Conservation (phyloP, 2,888 invertebrate species). For the Chrysomela aeneicollis region DNA sequence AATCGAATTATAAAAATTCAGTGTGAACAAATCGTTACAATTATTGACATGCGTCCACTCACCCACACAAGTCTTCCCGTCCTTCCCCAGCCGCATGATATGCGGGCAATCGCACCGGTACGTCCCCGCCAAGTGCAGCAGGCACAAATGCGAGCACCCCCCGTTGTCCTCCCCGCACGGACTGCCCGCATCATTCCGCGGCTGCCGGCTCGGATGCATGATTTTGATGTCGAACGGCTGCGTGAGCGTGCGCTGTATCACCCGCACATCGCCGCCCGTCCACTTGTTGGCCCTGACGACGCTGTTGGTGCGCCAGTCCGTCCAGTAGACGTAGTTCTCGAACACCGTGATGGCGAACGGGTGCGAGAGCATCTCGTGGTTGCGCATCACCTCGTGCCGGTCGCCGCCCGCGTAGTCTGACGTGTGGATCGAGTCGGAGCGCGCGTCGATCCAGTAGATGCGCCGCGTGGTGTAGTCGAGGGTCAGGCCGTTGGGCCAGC, state of each 20-base stretch:
- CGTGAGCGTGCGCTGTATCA: slow-evolving; percentile 82
- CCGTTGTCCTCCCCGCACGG: slow-evolving; percentile 78
- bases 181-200: slow-evolving; percentile 66
- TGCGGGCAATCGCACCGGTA: slow-evolving; percentile 86
- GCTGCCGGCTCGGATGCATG: slow-evolving; percentile 79
- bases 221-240: slow-evolving; percentile 93
- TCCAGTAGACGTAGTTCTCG: slow-evolving; percentile 91
- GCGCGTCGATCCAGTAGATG: slow-evolving; percentile 87
- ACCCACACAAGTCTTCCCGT: slow-evolving; percentile 74
- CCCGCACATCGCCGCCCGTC: slow-evolving; percentile 79
- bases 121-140: slow-evolving; percentile 71
- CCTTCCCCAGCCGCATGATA: slow-evolving; percentile 77
- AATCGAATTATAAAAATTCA: no score
- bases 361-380: slow-evolving; percentile 80
- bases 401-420: slow-evolving; percentile 82
- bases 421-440: slow-evolving; percentile 87
- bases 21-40: no score
- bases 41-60: no score
- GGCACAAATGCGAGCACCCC: slow-evolving; percentile 83
- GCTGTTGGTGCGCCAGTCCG: slow-evolving; percentile 90
- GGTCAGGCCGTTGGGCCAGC: slow-evolving; percentile 87
- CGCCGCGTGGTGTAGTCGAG: slow-evolving; percentile 77
- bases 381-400: slow-evolving; percentile 69
- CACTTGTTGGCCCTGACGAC: slow-evolving; percentile 89
- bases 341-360: slow-evolving; percentile 89